Conservation (phyloP, 2,113 vertebrate species). For the Petromus typicus region DNA sequence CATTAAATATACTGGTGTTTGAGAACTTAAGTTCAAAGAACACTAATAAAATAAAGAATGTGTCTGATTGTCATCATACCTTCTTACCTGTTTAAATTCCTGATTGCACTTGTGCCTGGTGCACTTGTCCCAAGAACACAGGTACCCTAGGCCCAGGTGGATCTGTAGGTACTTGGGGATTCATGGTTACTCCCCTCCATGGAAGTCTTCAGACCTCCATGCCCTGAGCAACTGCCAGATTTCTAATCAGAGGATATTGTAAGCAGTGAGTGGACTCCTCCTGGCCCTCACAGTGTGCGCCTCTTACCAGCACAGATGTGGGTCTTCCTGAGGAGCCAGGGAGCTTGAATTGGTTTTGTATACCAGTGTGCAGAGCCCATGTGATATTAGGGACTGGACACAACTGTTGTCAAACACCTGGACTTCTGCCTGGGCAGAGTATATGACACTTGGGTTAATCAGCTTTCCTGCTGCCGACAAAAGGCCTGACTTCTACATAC, state of each 20-base stretch:
- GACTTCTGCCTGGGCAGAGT: background rate
- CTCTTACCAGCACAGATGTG: background rate
- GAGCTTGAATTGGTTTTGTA: background rate
- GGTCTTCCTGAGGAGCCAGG: background rate
- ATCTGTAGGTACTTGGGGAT: background rate
- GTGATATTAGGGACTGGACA: background rate
- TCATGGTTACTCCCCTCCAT: background rate
- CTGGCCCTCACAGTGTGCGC: background rate
- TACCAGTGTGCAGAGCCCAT: background rate
- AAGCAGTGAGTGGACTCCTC: background rate
- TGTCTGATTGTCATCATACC: background rate
- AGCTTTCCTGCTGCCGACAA: background rate
- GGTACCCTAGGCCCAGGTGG: background rate
- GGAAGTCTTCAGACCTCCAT: background rate
- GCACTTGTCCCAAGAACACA: background rate
- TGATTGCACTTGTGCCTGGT: too few species aligned
- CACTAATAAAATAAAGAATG: background rate
- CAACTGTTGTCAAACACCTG: background rate
- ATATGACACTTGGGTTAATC: background rate
- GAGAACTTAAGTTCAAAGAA: constrained; percentile 36
- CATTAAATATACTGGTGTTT: constrained; percentile 23
- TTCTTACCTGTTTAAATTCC: background rate
- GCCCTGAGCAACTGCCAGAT: background rate
- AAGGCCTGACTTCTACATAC: background rate
- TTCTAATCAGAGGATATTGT: background rate